Evolutionary conservation across 2,888 invertebrate species (phyloP), one percentile per base, ranked within the genome.

Genomic region (Caenorhabditis doughertyi): DNA sequence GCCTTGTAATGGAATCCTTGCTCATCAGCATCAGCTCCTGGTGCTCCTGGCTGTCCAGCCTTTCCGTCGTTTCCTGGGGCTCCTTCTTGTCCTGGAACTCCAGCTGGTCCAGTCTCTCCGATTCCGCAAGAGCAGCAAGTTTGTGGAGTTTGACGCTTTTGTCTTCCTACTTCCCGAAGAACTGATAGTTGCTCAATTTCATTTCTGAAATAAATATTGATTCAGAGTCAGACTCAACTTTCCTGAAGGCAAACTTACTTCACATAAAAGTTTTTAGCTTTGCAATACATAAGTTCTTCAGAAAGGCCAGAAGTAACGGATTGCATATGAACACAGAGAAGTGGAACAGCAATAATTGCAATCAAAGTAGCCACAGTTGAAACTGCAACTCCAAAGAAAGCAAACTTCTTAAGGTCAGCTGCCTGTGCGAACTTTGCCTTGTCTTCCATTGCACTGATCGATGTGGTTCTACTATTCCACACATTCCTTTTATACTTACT

Each of bases 251-350:
- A 18, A 21, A 32, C 29, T 32, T 32, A 65, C 77, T 65, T 82
- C 25, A 72, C 76, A 60, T 77, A 62, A 23, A 77, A 32, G 35
- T 82, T 82, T 62, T 73, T 77, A 0, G 77, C 51, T 47, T 82
- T 82, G 82, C 89, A 89, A 84, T 88, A 89, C 74, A 86, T 81
- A 60, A 89, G 83, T 80, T 89, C 89, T 49, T 89, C 87, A 70
- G 86, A 85, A 35, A 89, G 84, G 53, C 84, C 71, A 21, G 87
- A 85, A 53, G 88, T 87, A 9, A 89, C 88, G 53, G 87, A 85
- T 74, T 89, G 89, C 87, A 87, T 87, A 68, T 87, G 85, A 67
- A 87, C 76, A 56, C 85, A 85, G 53, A 87, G 76, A 70, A 87
- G 71, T 27, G 87, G 85, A 11, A 87, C 84, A 18, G 87, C 87